Base-by-base conservation (phyloP, 1,140 invertebrate species). In the Dufourea novaeangliae region DNA sequence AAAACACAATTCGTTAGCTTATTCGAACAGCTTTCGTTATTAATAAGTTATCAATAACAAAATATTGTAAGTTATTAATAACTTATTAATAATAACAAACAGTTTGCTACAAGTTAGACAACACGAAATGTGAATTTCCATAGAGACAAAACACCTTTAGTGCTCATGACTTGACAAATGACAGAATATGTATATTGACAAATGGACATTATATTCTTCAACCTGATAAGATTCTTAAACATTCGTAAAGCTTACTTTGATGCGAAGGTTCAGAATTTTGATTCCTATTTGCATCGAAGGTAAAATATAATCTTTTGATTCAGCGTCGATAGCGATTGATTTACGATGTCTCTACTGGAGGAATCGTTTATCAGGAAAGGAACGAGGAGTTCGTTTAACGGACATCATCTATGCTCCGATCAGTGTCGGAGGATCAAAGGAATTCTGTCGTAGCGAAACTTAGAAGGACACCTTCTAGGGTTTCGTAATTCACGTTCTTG, bases 371-470 rank as follows among this genome's bases (percentile, higher is more conserved):
- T 57, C 34, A 11, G 1, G 17, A 11, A 44, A 52, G 41, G 41
- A 54, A 3, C n/a, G 27, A n/a, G 22, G 50, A 41, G 11, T 3
- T 12, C 37, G 25, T 75, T 63, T 54, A 62, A 50, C 62, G 22
- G 75, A 61, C 46, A 25, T 44, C 22, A 32, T 22, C 27, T 63
- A 67, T 67, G 29, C 34, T 25, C 17, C 56, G 7, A 68, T 80
- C 22, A 46, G 39, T 80, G 27, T 82, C 71, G 7, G n/a, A 56
- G 59, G 78, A 80, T 70, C 78, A 77, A 83, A 82, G 34, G 34
- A 72, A 67, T 63, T 37, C 37, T 44, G 29, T 39, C 29, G 2
- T 27, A 44, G 37, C 17, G 22, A 59, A 71, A 37, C 50, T 34
- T 57, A 29, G 22, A 50, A 52, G n/a, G 63, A 69, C 46, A 54